phyloP scores from a whole-genome alignment of 1,140 invertebrate species.

The Neodiprion fabricii region DNA sequence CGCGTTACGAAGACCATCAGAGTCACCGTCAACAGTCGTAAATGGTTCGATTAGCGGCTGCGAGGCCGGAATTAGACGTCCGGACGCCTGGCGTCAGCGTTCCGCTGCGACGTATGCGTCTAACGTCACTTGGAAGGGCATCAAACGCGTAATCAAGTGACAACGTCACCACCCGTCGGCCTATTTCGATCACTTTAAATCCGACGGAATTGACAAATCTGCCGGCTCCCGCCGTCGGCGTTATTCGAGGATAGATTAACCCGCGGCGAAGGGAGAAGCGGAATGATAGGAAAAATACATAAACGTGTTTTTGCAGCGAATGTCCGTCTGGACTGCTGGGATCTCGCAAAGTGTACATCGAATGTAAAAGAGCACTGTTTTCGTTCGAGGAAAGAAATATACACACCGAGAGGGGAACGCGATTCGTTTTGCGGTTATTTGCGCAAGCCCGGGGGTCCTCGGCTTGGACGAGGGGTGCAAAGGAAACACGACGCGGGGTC shows the following conservation, averaged over 20 bases:
- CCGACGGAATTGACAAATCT: neutral
- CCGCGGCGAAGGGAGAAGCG: no score
- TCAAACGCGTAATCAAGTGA: neutral
- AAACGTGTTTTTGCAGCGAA: no score
- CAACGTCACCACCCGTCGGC: neutral
- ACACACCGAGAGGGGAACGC: neutral
- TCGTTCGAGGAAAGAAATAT: neutral
- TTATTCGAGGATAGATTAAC: neutral
- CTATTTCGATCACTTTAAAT: neutral
- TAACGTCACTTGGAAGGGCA: neutral
- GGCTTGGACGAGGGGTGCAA: no score
- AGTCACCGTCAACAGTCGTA: constrained; percentile 22
- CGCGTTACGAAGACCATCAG: neutral
- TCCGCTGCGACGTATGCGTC: neutral
- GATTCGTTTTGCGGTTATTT: neutral
- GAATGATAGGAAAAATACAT: no score
- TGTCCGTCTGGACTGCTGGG: no score
- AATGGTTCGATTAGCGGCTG: constrained; percentile 36
- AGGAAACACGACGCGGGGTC: no score
- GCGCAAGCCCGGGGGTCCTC: neutral
- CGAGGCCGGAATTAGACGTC: constrained; percentile 30
- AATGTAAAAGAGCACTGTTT: no score
- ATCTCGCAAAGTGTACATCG: no score
- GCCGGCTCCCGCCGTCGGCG: neutral
- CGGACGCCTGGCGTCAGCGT: constrained; percentile 21